Conservation (phyloP, 2,113 vertebrate genomes). For the Grantiella picta region DNA sequence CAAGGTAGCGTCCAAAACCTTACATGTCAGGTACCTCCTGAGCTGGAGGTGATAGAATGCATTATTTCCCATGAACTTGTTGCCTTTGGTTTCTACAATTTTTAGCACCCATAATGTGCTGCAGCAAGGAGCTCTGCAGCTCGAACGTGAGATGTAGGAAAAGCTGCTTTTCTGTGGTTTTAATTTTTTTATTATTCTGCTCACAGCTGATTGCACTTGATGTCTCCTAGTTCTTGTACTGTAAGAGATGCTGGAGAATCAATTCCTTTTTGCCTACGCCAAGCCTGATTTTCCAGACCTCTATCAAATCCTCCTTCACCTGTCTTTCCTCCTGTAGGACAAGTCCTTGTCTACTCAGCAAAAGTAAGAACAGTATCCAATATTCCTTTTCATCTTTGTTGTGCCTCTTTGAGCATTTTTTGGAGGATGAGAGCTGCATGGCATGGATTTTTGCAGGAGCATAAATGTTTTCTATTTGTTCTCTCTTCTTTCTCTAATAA, state of each 20-base stretch:
- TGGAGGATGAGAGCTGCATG: fast-evolving
- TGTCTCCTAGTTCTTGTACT: neutral
- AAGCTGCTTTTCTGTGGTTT: neutral
- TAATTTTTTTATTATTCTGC: neutral
- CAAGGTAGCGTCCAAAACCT: neutral
- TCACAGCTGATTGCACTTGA: neutral
- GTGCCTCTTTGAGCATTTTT: neutral
- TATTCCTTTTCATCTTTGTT: neutral
- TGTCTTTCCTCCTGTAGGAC: neutral
- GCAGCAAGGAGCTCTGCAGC: neutral
- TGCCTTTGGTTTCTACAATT: neutral
- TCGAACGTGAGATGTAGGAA: fast-evolving
- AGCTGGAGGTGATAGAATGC: neutral
- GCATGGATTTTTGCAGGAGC: neutral
- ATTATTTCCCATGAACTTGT: neutral
- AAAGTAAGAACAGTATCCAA: neutral
- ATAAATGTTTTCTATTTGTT: neutral
- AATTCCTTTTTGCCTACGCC: neutral
- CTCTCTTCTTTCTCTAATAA: neutral
- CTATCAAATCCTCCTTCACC: neutral
- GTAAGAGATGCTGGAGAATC: neutral
- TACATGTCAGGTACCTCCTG: neutral
- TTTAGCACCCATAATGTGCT: neutral
- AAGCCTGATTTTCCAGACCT: neutral
- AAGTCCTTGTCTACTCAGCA: neutral